A percentile compares a stretch with the other conserved stretches of the same genome.
These are phyloP conservation scores for Sinocyclocheilus maitianheensis DNA, from an alignment of 2,113 vertebrate species.

Conservation along the genomic window DNA sequence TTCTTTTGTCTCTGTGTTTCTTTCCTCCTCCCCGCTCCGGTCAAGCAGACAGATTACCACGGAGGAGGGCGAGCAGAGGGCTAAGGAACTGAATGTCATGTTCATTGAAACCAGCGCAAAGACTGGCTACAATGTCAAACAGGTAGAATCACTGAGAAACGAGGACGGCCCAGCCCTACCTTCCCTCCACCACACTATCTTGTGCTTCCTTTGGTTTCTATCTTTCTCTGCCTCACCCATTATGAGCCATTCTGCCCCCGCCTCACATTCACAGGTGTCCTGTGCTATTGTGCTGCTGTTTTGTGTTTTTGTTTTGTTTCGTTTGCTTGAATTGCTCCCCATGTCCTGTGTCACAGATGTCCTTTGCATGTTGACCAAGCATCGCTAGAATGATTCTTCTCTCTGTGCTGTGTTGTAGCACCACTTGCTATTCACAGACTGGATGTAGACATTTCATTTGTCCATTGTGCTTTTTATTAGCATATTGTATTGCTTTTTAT, in stretches of 20 bases:
- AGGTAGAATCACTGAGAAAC: constrained; percentile 78
- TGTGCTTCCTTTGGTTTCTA: constrained; percentile 39
- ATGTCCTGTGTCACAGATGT: background rate
- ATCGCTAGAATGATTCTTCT: background rate
- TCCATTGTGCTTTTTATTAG: background rate
- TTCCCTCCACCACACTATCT: constrained; percentile 45
- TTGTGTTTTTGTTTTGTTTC: constrained; percentile 2
- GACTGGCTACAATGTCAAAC: constrained; percentile 96
- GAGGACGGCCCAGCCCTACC: constrained; percentile 59
- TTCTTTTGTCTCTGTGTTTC: constrained; percentile 41
- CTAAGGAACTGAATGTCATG: constrained; percentile 96
- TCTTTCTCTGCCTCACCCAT: constrained; percentile 44
- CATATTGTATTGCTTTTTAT: background rate
- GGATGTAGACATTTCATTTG: background rate
- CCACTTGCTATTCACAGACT: background rate
- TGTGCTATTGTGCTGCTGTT: background rate
- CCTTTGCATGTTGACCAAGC: constrained; percentile 16
- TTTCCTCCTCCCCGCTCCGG: constrained; percentile 61
- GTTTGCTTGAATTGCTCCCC: background rate
- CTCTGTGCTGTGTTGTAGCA: background rate
- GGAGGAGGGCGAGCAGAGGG: constrained; percentile 92
- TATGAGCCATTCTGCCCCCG: constrained; percentile 1
- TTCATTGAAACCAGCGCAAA: constrained; percentile 96
- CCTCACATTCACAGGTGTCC: background rate
- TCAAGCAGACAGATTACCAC: constrained; percentile 92